A percentile compares a stretch with the other conserved stretches of the same genome.
These are phyloP conservation scores for Paramisgurnus dabryanus DNA, from an alignment of 2,113 vertebrate genomes.

Conservation along the genomic window DNA sequence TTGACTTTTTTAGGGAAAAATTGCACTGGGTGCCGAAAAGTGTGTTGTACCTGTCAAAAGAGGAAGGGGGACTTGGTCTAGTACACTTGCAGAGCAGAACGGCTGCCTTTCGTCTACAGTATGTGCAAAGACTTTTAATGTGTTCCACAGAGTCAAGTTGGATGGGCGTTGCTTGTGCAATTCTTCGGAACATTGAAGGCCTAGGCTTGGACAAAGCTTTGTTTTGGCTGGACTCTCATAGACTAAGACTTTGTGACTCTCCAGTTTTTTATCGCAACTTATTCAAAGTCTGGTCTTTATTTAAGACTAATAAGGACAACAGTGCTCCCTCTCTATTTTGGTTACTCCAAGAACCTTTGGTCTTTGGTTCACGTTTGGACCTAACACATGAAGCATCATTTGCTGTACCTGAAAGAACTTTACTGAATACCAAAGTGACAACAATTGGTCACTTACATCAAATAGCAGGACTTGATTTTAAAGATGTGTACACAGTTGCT, in stretches of 20 bases:
- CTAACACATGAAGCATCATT: slow-evolving; percentile 26
- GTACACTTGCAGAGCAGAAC: no score
- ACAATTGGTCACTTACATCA: neutral
- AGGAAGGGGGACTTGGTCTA: neutral
- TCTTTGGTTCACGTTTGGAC: neutral
- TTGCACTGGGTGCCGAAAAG: no score
- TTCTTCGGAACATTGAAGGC: no score
- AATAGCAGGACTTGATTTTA: neutral
- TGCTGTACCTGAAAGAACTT: neutral
- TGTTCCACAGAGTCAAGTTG: no score
- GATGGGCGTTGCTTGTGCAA: no score
- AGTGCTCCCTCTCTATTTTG: no score
- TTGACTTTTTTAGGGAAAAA: no score
- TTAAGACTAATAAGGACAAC: neutral
- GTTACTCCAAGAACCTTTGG: neutral
- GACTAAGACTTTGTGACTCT: neutral
- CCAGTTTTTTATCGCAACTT: neutral
- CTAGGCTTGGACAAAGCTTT: neutral
- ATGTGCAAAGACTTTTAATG: no score
- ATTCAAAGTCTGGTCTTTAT: slow-evolving; percentile 2
- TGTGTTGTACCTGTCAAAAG: no score
- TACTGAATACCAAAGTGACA: neutral
- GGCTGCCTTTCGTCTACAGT: no score
- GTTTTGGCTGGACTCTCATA: neutral
- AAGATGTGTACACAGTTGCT: neutral